phyloP scores from a whole-genome alignment of 1,140 invertebrate species.

The Orussus abietinus region DNA sequence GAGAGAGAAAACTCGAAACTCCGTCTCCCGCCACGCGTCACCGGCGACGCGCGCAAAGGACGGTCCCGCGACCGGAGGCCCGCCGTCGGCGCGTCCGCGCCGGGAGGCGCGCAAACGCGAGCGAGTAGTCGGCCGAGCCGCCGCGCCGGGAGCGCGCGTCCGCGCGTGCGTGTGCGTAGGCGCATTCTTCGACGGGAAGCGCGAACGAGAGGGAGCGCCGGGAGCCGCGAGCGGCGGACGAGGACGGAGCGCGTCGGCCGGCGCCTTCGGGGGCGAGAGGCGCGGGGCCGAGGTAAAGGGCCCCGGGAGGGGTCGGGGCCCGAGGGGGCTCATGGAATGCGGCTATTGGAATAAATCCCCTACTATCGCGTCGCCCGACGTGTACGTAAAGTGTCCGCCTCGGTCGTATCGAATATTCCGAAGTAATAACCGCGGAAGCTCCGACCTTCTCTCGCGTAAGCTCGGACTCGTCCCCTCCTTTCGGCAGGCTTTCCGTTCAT shows the following conservation, averaged over 20 bases:
- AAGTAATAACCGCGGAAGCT: too few species aligned
- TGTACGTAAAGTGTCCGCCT: too few species aligned
- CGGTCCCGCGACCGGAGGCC: constrained; percentile 6
- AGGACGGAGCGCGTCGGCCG: too few species aligned
- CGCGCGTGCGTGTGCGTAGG: constrained; percentile 3
- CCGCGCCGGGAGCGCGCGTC: background rate
- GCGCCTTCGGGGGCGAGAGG: background rate
- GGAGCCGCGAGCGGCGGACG: background rate
- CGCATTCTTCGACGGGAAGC: constrained; percentile 7
- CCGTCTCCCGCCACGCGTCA: background rate
- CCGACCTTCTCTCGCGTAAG: too few species aligned
- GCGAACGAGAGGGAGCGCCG: constrained; percentile 9
- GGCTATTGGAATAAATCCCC: too few species aligned
- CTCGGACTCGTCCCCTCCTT: too few species aligned
- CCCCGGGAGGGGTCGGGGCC: constrained; percentile 16
- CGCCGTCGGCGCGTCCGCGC: constrained; percentile 3
- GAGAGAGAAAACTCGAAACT: too few species aligned
- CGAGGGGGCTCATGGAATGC: constrained; percentile 37
- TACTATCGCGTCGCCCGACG: too few species aligned
- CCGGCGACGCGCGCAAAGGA: background rate
- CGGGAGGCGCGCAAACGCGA: too few species aligned
- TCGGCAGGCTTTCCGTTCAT: too few species aligned
- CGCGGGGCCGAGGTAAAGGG: constrained; percentile 28
- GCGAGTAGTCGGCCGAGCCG: too few species aligned
- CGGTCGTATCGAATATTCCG: too few species aligned